phyloP scores from a whole-genome alignment of 1,140 invertebrate species.

The Coenobita brevimanus region DNA sequence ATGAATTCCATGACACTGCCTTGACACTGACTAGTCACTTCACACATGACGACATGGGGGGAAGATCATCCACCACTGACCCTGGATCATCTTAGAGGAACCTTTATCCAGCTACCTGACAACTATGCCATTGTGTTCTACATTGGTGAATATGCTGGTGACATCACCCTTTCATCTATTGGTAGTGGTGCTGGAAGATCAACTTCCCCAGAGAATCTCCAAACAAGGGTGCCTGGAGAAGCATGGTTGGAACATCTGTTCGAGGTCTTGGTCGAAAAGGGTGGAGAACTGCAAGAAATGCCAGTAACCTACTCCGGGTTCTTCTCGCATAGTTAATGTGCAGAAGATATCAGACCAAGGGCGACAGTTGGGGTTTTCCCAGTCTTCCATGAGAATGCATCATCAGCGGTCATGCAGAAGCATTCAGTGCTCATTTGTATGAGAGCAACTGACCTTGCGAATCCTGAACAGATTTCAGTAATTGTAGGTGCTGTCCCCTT shows the following conservation, averaged over 20 bases:
- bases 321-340: neutral
- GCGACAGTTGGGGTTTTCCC: constrained; percentile 9
- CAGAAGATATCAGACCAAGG: constrained; percentile 4
- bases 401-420: constrained; percentile 6
- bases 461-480: constrained; percentile 9
- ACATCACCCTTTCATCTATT: neutral
- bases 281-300: neutral
- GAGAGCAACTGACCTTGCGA: constrained; percentile 5
- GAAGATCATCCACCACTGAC: no score
- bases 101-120: neutral
- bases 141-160: constrained; percentile 4
- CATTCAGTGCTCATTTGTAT: neutral
- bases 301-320: constrained; percentile 17
- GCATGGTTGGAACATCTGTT: neutral
- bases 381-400: constrained; percentile 4
- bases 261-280: neutral
- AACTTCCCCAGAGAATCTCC: neutral
- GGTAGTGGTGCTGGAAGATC: neutral
- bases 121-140: constrained; percentile 17
- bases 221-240: neutral
- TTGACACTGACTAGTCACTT: neutral
- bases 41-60: neutral
- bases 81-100: neutral
- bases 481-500: constrained; percentile 8
- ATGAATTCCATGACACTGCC: neutral